Percentiles rank a stretch among this genome's conserved stretches.
Evolutionary conservation across 2,888 invertebrate genomes (phyloP).

Genomic region (Amiota mariae): DNA sequence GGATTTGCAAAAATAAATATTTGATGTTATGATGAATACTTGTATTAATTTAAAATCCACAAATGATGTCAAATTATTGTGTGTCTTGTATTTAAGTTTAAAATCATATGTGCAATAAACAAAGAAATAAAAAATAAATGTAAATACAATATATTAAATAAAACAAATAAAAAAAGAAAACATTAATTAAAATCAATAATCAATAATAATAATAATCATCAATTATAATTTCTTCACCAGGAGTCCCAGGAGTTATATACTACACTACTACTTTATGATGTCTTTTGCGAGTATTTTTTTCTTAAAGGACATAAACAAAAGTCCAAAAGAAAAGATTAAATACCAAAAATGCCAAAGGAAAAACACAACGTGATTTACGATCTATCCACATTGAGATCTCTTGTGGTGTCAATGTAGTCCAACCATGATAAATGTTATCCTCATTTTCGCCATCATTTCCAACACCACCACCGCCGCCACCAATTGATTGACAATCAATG

Average conservation of each 20-base stretch:
- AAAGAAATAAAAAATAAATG: background rate
- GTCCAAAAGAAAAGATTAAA: constrained; percentile 89
- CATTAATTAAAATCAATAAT: background rate
- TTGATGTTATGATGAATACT: too few species aligned
- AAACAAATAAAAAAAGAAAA: background rate
- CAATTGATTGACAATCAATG: background rate
- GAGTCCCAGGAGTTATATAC: background rate
- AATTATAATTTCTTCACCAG: too few species aligned
- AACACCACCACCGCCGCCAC: background rate
- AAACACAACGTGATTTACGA: constrained; percentile 81
- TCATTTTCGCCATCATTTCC: background rate
- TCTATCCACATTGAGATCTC: constrained; percentile 93
- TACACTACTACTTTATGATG: background rate
- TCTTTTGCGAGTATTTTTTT: too few species aligned
- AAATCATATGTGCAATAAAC: too few species aligned
- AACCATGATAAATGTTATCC: constrained; percentile 77
- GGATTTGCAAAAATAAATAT: too few species aligned
- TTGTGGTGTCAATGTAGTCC: constrained; percentile 91
- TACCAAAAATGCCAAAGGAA: constrained; percentile 84
- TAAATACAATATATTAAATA: background rate
- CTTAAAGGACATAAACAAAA: constrained; percentile 76
- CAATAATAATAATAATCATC: background rate
- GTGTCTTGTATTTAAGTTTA: too few species aligned
- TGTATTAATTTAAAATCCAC: too few species aligned
- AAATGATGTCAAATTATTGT: too few species aligned